Base-by-base conservation (phyloP, 2,797 vertebrate genomes). In the Petrocephalus schoutedeni region DNA sequence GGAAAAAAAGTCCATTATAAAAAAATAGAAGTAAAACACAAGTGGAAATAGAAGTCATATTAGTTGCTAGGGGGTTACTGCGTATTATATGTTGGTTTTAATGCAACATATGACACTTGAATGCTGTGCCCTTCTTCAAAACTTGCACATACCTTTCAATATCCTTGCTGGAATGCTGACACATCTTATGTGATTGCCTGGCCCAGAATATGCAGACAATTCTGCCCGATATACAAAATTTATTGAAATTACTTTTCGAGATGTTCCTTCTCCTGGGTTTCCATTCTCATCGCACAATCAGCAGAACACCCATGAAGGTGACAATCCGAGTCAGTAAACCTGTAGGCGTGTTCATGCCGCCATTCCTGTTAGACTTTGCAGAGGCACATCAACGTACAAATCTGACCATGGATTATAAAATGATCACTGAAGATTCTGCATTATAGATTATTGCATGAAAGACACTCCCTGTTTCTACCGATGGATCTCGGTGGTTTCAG, bases 291-390 rank as follows among this genome's bases (percentile, higher is more conserved):
- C n/a, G 45, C 80, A 83, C 8, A 83, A 83, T 83, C 82, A 54
- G 82, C 82, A 56, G 82, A 54, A 53, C 19, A 54, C 82, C 82
- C 82, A 49, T 84, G 49, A 84, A 54, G 82, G 82, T 84, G 45
- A 53, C 51, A 84, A 84, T 9, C 28, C 8, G 54, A 28, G 51
- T 28, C 82, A 84, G 49, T 84, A 23, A 84, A 54, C 51, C 51
- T 84, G 82, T 49, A 84, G 82, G 82, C 51, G 45, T 84, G 12
- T 84, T 54, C 49, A 84, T 51, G 51, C 82, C 9, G 10, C 21
- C 45, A 49, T 54, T 84, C 54, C 45, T 54, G 51, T 10, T 53
- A 51, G 82, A 84, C 82, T 49, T n/a, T 84, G 82, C 51, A 54
- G 51, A 5, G 49, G 9, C 12, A 32, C 23, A 28, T 84, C 53